phyloP scores from a whole-genome alignment of 2,888 invertebrate species.

The Antheraea yamamai region DNA sequence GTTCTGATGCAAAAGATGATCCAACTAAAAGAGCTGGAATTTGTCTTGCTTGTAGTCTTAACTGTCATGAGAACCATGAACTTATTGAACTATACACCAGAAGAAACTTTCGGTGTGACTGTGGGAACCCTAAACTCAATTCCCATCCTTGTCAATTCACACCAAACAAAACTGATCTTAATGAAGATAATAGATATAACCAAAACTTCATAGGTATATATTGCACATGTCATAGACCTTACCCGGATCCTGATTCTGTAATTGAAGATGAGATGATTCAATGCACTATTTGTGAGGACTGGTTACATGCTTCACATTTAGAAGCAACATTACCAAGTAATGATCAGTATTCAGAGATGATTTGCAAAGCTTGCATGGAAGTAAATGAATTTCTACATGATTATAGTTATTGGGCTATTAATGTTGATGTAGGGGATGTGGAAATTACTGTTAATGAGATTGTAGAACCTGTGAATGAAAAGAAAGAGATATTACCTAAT shows the following conservation, averaged over 20 bases:
- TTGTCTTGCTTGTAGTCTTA: slow-evolving; percentile 96
- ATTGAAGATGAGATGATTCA: slow-evolving; percentile 97
- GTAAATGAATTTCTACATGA: slow-evolving; percentile 87
- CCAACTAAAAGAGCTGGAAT: slow-evolving; percentile 88
- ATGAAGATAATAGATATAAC: slow-evolving; percentile 90
- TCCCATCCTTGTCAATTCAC: slow-evolving; percentile 86
- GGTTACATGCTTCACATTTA: slow-evolving; percentile 94
- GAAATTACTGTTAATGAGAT: slow-evolving; percentile 35
- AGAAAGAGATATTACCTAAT: slow-evolving; percentile 19
- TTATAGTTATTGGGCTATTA: slow-evolving; percentile 82
- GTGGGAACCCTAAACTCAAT: slow-evolving; percentile 91
- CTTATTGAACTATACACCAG: slow-evolving; percentile 98
- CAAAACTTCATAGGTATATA: slow-evolving; percentile 97
- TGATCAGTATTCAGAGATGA: slow-evolving; percentile 89
- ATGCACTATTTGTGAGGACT: slow-evolving; percentile 98
- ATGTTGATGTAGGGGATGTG: slow-evolving; percentile 50
- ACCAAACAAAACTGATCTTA: slow-evolving; percentile 83
- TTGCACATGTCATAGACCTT: slow-evolving; percentile 95
- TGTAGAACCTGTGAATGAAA: slow-evolving; percentile 3
- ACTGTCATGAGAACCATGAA: slow-evolving; percentile 98
- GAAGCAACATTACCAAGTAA: slow-evolving; percentile 81
- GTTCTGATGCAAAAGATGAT: slow-evolving; percentile 83
- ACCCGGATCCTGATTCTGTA: slow-evolving; percentile 94
- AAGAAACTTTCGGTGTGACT: slow-evolving; percentile 97
- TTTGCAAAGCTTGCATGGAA: slow-evolving; percentile 90